Conservation (phyloP, 2,797 vertebrate genomes). For the Lacerta viridis region DNA sequence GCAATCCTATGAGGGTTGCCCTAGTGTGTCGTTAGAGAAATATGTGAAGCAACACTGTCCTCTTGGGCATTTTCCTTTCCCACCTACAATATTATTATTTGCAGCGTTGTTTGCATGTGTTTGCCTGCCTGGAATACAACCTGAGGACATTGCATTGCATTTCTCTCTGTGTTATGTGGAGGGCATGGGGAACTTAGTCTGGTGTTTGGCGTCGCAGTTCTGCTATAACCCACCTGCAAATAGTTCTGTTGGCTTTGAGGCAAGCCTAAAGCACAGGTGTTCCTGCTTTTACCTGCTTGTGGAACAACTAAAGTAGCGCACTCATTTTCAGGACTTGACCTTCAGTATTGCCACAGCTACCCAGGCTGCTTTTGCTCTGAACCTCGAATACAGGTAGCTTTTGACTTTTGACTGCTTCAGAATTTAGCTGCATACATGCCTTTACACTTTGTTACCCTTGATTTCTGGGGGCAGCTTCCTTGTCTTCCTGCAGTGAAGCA, state of each 20-base stretch:
- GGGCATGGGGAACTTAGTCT: no score
- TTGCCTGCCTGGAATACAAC: neutral
- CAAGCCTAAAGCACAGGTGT: neutral
- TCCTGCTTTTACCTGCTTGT: neutral
- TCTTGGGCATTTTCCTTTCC: neutral
- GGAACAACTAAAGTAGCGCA: neutral
- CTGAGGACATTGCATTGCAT: neutral
- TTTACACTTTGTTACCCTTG: neutral
- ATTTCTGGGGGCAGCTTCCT: neutral
- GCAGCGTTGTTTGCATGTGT: neutral
- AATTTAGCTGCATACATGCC: neutral
- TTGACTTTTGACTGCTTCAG: neutral
- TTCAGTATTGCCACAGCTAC: neutral
- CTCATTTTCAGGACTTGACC: neutral
- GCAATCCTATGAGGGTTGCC: neutral
- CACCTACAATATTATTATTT: neutral
- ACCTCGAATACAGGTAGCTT: no score
- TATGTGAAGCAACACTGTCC: neutral
- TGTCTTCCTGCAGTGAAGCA: neutral
- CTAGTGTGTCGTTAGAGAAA: neutral
- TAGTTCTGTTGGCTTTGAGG: neutral
- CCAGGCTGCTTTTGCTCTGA: neutral
- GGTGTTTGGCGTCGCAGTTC: neutral
- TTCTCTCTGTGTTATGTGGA: neutral
- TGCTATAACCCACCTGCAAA: neutral